These are phyloP conservation scores for Pseudolycoriella hygida DNA, from an alignment of 2,888 invertebrate genomes.

Conservation along the genomic window DNA sequence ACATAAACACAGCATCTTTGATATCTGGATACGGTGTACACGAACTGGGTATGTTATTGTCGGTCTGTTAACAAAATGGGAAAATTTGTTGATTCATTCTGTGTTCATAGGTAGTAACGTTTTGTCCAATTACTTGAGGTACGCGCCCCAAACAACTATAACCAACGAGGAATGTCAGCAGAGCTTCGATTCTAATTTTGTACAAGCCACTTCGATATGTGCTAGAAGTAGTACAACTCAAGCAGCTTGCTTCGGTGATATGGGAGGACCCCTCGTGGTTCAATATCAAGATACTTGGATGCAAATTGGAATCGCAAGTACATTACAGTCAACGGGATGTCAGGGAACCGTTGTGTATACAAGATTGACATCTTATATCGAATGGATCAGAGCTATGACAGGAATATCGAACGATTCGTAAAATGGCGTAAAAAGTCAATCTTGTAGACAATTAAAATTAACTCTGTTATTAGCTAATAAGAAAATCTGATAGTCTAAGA, in stretches of 20 bases:
- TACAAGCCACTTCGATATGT: neutral
- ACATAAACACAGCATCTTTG: neutral
- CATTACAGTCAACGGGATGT: neutral
- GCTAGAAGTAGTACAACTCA: neutral
- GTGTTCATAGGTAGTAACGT: neutral
- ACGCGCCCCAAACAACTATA: neutral
- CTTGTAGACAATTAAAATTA: too few relatives aligned
- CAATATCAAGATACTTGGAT: neutral
- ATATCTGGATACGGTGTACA: neutral
- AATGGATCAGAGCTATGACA: neutral
- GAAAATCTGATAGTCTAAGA: too few relatives aligned
- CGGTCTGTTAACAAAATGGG: neutral
- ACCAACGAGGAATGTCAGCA: neutral
- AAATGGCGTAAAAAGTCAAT: too few relatives aligned
- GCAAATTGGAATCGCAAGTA: slow-evolving; percentile 1
- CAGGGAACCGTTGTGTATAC: neutral
- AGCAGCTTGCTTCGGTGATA: neutral
- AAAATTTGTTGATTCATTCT: neutral
- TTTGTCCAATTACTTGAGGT: neutral
- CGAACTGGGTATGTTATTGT: neutral
- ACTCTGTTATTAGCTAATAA: too few relatives aligned
- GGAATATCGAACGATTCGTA: neutral
- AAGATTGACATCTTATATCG: neutral
- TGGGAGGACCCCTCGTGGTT: neutral
- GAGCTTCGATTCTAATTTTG: neutral